phyloP scores from a whole-genome alignment of 2,113 vertebrate species.

The Burhinus oedicnemus region DNA sequence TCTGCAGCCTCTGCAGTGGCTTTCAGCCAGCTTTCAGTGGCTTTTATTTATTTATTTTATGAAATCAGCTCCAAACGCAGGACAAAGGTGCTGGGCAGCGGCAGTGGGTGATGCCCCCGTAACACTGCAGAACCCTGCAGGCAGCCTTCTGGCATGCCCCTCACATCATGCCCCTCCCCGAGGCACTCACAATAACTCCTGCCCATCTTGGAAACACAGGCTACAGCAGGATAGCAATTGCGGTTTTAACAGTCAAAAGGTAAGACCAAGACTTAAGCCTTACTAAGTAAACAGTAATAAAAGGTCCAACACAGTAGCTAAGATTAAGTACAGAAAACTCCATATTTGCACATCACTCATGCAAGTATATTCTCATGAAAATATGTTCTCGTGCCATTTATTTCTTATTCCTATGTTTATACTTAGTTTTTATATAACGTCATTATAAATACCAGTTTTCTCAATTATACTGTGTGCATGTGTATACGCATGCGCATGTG shows the following conservation, averaged over 20 bases:
- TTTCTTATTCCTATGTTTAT: not conserved
- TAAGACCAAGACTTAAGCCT: not conserved
- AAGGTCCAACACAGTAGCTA: not conserved
- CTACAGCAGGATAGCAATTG: not conserved
- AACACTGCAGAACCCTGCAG: fast-evolving
- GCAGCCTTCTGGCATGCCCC: not conserved
- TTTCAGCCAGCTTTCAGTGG: not conserved
- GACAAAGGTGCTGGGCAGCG: not conserved
- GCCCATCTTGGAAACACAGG: not conserved
- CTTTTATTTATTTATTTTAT: not conserved
- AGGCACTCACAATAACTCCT: not conserved
- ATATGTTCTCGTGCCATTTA: not conserved
- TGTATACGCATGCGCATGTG: too few species aligned
- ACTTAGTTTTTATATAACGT: not conserved
- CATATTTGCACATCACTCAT: not conserved
- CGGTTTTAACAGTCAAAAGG: not conserved
- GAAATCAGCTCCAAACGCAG: fast-evolving
- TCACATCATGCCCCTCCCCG: fast-evolving
- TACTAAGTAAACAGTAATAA: not conserved
- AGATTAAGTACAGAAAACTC: not conserved
- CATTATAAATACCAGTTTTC: not conserved
- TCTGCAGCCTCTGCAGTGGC: not conserved
- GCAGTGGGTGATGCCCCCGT: not conserved
- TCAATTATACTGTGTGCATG: not conserved
- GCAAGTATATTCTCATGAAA: not conserved